Evolutionary conservation across 2,888 invertebrate species (phyloP).

Genomic region (Mactromeris polynyma): DNA sequence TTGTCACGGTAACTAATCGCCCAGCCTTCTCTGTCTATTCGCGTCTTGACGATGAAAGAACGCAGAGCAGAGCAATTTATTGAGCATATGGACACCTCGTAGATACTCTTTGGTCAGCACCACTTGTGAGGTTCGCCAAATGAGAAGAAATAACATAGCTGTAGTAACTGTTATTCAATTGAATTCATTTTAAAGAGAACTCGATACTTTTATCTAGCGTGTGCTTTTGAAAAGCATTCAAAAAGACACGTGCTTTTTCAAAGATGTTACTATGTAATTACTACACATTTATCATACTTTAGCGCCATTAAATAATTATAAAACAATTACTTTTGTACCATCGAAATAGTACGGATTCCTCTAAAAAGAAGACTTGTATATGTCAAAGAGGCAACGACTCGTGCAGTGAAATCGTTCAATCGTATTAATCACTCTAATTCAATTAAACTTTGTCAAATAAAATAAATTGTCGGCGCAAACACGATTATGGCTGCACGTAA

Average conservation of each 20-base stretch:
- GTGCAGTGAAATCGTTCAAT: not conserved
- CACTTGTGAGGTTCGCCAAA: conserved; percentile 42
- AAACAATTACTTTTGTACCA: conserved; percentile 50
- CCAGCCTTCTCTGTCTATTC: conserved; percentile 35
- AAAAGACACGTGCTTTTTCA: conserved; percentile 58
- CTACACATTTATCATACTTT: conserved; percentile 59
- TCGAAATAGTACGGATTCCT: conserved; percentile 18
- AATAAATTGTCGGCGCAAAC: not conserved
- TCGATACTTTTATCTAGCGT: conserved; percentile 24
- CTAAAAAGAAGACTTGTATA: not conserved
- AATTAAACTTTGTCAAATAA: conserved; percentile 17
- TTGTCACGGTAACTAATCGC: conserved; percentile 64
- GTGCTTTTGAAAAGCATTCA: conserved; percentile 36
- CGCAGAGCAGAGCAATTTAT: not conserved
- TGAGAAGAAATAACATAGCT: conserved; percentile 20
- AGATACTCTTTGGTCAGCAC: conserved; percentile 9
- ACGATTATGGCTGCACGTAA: not conserved
- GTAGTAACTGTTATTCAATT: conserved; percentile 38
- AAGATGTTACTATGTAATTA: conserved; percentile 51
- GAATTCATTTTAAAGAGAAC: conserved; percentile 43
- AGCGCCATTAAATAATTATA: conserved; percentile 56
- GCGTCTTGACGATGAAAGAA: conserved; percentile 27
- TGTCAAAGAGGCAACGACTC: conserved; percentile 10
- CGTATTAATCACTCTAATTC: conserved; percentile 14
- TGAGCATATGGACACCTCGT: conserved; percentile 45